Evolutionary conservation across 2,797 vertebrate genomes (phyloP), one percentile per base, ranked within the genome.

Genomic region (Nasua narica): DNA sequence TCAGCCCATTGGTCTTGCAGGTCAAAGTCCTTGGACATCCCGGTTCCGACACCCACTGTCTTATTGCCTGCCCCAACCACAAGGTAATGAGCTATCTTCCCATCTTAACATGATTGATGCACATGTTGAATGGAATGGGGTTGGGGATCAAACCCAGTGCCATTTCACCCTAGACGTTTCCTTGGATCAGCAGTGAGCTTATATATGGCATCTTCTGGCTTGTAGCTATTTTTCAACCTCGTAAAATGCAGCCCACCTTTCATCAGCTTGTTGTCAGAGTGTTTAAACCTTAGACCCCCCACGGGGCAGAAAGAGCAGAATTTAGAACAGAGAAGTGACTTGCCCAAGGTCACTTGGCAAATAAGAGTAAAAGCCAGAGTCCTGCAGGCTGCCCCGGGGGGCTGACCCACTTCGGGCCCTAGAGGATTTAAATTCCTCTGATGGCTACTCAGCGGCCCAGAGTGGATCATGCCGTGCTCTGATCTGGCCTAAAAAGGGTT

Each of bases 401-500:
- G 15, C 58, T 89, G 74, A 72, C 46, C 46, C 50, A 12, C 8
- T 70, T 58, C 4, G 18, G 11, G 60, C n/a, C 77, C 58, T n/a
- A 7, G 43, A 48, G 81, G 69, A 60, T 90, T 95, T 35, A 93
- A 72, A 97, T 97, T 98, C 97, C 60, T 97, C 93, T 88, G 19
- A 25, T 10, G 82, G 40, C 90, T 32, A 83, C 77, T 95, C 92
- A 96, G 94, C 90, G 74, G 89, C 70, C 65, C 23, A 14, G 67
- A 84, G 91, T n/a, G 83, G 91, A 78, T 87, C 19, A 8, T 21
- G 40, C 43, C 11, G 48, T 58, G 48, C 52, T 97, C 74, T 58
- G 35, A 83, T 84, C 54, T 96, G 87, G 84, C 97, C 97, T 97
- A 98, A 98, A 98, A 98, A 96, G 97, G 98, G 94, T 76, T 97